Base-by-base conservation (phyloP, 1,140 invertebrate species). In the Hestina assimilis region DNA sequence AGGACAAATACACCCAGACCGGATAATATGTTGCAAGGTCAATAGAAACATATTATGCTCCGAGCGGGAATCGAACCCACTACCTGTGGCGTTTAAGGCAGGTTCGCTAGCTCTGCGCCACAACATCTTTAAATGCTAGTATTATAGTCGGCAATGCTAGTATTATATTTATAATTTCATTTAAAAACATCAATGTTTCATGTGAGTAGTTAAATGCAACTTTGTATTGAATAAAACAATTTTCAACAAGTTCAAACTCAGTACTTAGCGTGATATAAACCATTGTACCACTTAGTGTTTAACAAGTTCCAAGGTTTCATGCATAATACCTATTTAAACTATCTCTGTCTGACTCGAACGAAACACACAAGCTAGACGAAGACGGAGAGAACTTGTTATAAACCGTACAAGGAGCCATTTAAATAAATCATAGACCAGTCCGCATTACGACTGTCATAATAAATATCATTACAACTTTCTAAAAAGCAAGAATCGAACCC, bases 381-480 rank as follows among this genome's bases (percentile, higher is more conserved):
- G 42, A 55, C 42, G 23, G 12, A 59, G 15, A 29, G 24, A 59
- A 51, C 56, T 33, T 26, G 42, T 50, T 45, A 50, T 47, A 53
- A 41, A 11, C 55, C 54, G 48, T 42, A 57, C 29, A 58, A 51
- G 55, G 55, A 51, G 55, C 47, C 55, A 58, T 69, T 69, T 65
- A 59, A 63, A 72, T 69, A 75, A 69, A 75, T 75, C 72, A 67
- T 68, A 64, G 58, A 40, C 60, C 20, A 69, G 59, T 63, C 62
- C 48, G 50, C 56, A 60, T 60, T 57, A 63, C 53, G 57, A 51
- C 54, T 65, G 69, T 71, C 65, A 70, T 67, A 71, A 69, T 71
- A 73, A 70, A 70, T 70, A 70, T 59, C 68, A 63, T 64, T 61
- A 58, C 66, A 70, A 65, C 73, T 75, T 75, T 75, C 72, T 75